These are phyloP conservation scores for Podarcis lilfordi DNA, from an alignment of 2,797 vertebrate genomes.

Conservation along the genomic window DNA sequence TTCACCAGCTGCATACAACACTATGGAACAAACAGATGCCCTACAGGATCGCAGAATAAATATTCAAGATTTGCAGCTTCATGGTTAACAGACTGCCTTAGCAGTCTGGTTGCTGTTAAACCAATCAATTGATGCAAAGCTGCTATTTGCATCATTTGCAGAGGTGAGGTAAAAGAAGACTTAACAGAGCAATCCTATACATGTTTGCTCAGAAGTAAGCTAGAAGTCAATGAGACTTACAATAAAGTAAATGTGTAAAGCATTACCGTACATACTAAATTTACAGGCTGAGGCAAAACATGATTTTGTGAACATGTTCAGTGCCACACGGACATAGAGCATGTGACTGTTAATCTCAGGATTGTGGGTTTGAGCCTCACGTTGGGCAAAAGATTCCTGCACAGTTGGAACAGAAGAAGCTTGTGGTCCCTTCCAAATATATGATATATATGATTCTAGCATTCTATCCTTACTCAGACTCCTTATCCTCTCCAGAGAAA, in stretches of 20 bases:
- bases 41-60: neutral
- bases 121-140: neutral
- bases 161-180: neutral
- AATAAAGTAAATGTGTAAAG: no score
- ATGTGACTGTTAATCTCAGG: no score
- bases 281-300: neutral
- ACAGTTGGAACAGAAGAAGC: no score
- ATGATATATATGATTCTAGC: no score
- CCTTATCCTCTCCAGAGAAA: neutral
- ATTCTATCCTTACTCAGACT: neutral
- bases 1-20: neutral
- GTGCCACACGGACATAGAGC: neutral
- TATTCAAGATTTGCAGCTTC: neutral
- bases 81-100: neutral
- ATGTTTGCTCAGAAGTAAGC: neutral
- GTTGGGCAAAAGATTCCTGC: no score
- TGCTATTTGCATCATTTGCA: neutral
- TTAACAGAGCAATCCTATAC: neutral
- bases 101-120: neutral
- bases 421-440: no score
- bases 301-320: neutral
- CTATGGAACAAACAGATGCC: neutral
- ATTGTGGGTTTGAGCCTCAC: no score
- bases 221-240: no score
- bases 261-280: neutral